A percentile compares a stretch with the other conserved stretches of the same genome.
Conservation (phyloP, 2,888 invertebrate species). For the Sinodicranocentrus sp. region DNA sequence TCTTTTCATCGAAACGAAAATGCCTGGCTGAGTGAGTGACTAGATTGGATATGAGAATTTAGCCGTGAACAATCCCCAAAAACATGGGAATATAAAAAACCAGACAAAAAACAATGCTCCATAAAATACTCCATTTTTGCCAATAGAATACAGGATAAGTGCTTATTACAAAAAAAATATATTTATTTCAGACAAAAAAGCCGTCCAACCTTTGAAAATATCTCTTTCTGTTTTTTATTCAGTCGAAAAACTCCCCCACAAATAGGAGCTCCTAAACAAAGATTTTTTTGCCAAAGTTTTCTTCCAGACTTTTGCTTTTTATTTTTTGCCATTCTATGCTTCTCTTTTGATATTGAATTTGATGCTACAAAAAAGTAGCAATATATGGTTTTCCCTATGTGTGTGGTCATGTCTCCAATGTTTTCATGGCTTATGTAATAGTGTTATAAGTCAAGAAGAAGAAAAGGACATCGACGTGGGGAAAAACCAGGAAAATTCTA, state of each 20-base stretch:
- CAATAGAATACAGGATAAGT: neutral
- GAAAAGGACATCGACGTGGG: neutral
- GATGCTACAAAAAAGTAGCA: neutral
- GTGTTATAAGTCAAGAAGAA: neutral
- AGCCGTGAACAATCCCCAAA: conserved; percentile 15
- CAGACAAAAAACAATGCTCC: neutral
- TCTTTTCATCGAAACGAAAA: conserved; percentile 1
- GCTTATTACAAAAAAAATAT: conserved; percentile 14
- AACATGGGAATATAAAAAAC: neutral
- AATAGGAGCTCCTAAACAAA: neutral
- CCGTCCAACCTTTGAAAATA: neutral
- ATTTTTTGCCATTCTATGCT: conserved; percentile 18
- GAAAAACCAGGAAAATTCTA: neutral
- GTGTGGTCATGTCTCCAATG: conserved; percentile 8
- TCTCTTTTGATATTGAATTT: conserved; percentile 21
- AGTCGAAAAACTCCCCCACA: neutral
- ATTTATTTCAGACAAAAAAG: conserved; percentile 11
- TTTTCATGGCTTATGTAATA: conserved; percentile 10
- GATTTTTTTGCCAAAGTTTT: neutral
- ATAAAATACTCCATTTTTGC: neutral
- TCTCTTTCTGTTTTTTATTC: conserved; percentile 17
- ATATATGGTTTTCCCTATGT: neutral
- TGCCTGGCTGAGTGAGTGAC: conserved; percentile 8
- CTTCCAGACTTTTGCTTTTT: neutral
- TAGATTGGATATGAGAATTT: conserved; percentile 25